These are phyloP conservation scores for Neostethus bicornis DNA, from an alignment of 2,797 vertebrate genomes.

Conservation along the genomic window DNA sequence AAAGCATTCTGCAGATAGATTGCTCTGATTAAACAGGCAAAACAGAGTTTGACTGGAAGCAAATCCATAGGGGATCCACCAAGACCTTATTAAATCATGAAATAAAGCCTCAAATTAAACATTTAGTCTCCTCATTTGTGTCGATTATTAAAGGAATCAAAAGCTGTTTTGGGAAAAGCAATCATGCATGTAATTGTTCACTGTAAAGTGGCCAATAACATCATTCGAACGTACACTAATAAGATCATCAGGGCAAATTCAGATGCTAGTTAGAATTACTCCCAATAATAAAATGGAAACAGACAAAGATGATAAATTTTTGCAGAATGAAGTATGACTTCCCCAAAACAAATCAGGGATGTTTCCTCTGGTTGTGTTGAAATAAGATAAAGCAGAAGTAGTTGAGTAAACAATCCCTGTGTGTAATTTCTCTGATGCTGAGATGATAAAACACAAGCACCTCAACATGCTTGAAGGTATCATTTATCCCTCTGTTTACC, in stretches of 20 bases:
- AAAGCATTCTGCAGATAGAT: constrained; percentile 30
- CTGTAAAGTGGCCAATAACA: constrained; percentile 35
- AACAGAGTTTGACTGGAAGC: constrained; percentile 24
- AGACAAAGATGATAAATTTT: neutral
- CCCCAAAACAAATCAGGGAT: constrained; percentile 28
- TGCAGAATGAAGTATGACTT: constrained; percentile 13
- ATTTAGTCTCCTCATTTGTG: constrained; percentile 46
- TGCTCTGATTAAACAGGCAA: constrained; percentile 45
- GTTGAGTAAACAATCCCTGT: constrained; percentile 44
- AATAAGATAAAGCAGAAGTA: constrained; percentile 31
- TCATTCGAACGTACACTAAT: constrained; percentile 42
- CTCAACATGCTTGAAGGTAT: constrained; percentile 45
- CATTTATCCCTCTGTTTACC: constrained; percentile 49
- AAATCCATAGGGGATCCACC: constrained; percentile 52
- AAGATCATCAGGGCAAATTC: constrained; percentile 28
- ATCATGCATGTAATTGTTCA: constrained; percentile 48
- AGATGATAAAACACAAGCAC: constrained; percentile 37
- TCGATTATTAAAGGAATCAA: constrained; percentile 58
- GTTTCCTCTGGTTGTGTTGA: constrained; percentile 33
- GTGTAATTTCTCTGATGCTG: constrained; percentile 39
- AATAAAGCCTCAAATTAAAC: constrained; percentile 53
- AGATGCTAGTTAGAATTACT: constrained; percentile 15
- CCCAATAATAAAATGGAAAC: constrained; percentile 13
- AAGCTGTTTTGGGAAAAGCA: constrained; percentile 47
- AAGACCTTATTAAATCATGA: constrained; percentile 56